These are phyloP conservation scores for Heliconius ismenius DNA, from an alignment of 2,888 invertebrate genomes.

Conservation along the genomic window DNA sequence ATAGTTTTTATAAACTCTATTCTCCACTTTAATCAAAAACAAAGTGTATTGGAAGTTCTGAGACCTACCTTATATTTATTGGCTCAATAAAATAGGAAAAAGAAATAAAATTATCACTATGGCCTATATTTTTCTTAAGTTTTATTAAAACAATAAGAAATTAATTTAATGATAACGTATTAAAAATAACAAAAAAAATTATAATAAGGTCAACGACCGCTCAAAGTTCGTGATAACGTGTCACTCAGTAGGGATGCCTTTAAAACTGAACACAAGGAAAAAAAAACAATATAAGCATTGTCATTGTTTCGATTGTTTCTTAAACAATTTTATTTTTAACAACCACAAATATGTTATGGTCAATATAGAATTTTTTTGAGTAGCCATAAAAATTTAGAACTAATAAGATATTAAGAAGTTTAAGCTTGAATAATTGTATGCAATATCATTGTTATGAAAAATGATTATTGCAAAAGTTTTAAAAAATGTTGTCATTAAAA, in stretches of 20 bases:
- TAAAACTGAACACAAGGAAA: background rate
- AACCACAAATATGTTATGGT: background rate
- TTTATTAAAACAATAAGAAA: background rate
- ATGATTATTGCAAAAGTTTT: too few relatives aligned
- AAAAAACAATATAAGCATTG: background rate
- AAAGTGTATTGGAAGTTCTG: too few relatives aligned
- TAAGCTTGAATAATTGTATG: too few relatives aligned
- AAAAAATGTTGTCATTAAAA: too few relatives aligned
- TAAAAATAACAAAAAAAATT: background rate
- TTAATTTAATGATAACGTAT: background rate
- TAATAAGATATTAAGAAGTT: too few relatives aligned
- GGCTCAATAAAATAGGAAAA: background rate
- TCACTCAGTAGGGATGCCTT: conserved; percentile 25
- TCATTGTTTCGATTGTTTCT: background rate
- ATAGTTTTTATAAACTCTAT: too few relatives aligned
- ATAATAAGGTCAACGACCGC: conserved; percentile 29
- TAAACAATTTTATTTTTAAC: background rate
- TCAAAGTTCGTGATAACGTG: conserved; percentile 38
- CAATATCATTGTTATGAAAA: too few relatives aligned
- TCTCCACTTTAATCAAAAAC: too few relatives aligned
- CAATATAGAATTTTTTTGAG: background rate
- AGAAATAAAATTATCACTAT: background rate
- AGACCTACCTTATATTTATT: background rate
- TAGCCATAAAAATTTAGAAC: background rate
- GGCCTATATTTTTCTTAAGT: background rate